Evolutionary conservation across 2,888 invertebrate species (phyloP), one percentile per base, ranked within the genome.

Genomic region (Endotricha flammealis): DNA sequence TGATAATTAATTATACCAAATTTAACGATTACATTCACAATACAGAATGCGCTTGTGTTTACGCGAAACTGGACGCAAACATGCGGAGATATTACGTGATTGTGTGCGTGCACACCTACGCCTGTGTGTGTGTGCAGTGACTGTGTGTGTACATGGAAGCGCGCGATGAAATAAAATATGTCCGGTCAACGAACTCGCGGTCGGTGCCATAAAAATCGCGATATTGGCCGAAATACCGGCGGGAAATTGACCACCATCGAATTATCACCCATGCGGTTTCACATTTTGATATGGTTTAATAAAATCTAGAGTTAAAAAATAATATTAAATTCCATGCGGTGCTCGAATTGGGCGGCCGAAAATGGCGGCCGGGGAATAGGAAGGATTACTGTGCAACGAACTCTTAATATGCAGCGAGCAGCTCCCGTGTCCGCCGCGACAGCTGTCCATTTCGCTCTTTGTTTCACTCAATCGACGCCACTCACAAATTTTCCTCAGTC

Each of bases 121-220:
- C 50, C 53, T 60, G 69, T 72, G 78, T 72, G 79, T 68, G 77
- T 64, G 72, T 63, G 62, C 62, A 56, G 63, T 58, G 64, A 66
- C 53, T 69, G 76, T 81, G 80, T 79, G 81, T 77, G 82, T 74
- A 79, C 80, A 77, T 83, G 82, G 82, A 85, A 82, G 82, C 77
- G 83, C 82, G 83, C 85, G 86, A 83, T 86, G 81, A 85, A 86
- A 86, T 86, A 86, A 86, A 86, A 85, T 85, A 85, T 85, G 86
- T 83, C 80, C 85, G 86, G 85, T 82, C 86, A 82, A 77, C 67
- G 86, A 86, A 70, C 86, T 62, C 75, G 68, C 73, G 80, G 76
- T 74, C 78, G 78, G 82, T 80, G 80, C 82, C 77, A 82, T 85
- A 85, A 86, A 86, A 86, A 85, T 86, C 64, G 86, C 86, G 77